A percentile compares a stretch with the other conserved stretches of the same genome.
Conservation (phyloP, 2,797 vertebrate species). For the Bradypodion ventrale region DNA sequence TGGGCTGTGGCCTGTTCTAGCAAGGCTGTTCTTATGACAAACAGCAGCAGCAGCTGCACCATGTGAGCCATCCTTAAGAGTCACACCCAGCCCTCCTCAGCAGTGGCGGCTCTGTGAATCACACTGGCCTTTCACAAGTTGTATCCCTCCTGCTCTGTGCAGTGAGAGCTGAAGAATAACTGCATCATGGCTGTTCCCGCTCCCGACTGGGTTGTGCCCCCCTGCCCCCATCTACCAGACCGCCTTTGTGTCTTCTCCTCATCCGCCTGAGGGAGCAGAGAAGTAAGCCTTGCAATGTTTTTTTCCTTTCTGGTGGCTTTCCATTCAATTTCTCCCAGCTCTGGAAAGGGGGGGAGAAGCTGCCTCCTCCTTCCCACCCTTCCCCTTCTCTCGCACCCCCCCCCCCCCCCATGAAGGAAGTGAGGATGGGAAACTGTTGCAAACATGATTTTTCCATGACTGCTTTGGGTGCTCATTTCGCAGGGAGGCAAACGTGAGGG, state of each 20-base stretch:
- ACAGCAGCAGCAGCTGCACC: constrained; percentile 5
- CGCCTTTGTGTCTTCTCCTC: no score
- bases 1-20: no score
- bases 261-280: no score
- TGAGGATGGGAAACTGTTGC: constrained; percentile 66
- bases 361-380: background rate
- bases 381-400: background rate
- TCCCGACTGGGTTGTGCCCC: no score
- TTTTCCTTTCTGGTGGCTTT: background rate
- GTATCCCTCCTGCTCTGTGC: no score
- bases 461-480: constrained; percentile 44
- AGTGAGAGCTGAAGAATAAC: no score
- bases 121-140: no score
- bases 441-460: constrained; percentile 65
- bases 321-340: background rate
- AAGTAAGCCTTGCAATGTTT: background rate
- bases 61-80: constrained; percentile 35
- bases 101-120: no score
- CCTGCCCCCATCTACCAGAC: no score
- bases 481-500: background rate
- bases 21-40: no score
- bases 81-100: constrained; percentile 46
- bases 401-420: constrained; percentile 25
- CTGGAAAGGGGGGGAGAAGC: background rate
- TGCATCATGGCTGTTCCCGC: no score